Conservation (phyloP, 2,797 vertebrate species). For the Taenioides sp. region DNA sequence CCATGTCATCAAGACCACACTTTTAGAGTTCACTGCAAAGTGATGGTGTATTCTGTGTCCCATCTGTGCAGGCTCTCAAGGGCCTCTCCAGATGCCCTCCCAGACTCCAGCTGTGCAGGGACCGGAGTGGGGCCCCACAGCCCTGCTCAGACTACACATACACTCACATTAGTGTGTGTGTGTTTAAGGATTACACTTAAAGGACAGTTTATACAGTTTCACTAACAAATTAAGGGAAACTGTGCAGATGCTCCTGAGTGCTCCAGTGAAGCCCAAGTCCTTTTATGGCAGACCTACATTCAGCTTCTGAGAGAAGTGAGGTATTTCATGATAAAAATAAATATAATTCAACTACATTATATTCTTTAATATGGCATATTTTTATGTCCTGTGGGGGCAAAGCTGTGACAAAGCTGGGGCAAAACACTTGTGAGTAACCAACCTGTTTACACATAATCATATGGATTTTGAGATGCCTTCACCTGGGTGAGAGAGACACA, state of each 20-base stretch:
- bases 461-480: background rate
- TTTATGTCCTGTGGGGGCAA: too few relatives aligned
- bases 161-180: too few relatives aligned
- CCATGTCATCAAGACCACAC: too few relatives aligned
- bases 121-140: background rate
- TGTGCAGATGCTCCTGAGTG: too few relatives aligned
- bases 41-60: constrained; percentile 17
- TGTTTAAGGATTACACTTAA: background rate
- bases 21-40: constrained; percentile 50
- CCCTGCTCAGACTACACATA: background rate
- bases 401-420: too few relatives aligned
- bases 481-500: background rate
- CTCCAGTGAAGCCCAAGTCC: background rate
- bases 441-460: background rate
- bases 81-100: constrained; percentile 22
- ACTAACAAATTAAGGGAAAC: background rate
- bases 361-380: too few relatives aligned
- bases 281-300: background rate
- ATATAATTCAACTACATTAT: too few relatives aligned
- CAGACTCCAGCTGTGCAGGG: constrained; percentile 23
- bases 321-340: background rate
- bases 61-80: constrained; percentile 42
- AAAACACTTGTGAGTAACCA: background rate
- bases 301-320: background rate
- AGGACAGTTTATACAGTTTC: background rate